These are phyloP conservation scores for Crotophaga sulcirostris DNA, from an alignment of 2,113 vertebrate genomes.

Conservation along the genomic window DNA sequence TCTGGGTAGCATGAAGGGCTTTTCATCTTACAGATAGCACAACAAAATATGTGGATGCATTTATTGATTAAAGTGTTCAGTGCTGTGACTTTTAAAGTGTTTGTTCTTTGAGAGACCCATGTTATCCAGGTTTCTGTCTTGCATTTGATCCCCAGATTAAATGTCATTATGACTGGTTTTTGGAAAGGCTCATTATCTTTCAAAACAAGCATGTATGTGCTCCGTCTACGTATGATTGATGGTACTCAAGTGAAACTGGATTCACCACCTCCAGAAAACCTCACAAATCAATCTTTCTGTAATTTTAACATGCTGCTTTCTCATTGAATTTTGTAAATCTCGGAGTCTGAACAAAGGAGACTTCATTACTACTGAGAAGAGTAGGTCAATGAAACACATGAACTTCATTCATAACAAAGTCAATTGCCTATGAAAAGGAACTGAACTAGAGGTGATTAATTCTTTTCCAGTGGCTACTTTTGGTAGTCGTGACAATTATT, in stretches of 20 bases:
- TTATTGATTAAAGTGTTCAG: background rate
- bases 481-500: background rate
- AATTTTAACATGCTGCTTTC: background rate
- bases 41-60: background rate
- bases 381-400: background rate
- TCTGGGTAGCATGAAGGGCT: background rate
- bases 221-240: background rate
- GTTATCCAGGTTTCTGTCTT: background rate
- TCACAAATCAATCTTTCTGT: constrained; percentile 5
- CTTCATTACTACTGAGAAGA: constrained; percentile 15
- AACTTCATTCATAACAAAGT: constrained; percentile 29
- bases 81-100: background rate
- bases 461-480: background rate
- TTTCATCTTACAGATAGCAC: background rate
- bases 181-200: constrained; percentile 1
- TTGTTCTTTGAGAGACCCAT: background rate
- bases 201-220: background rate
- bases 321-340: background rate
- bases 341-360: background rate
- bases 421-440: constrained; percentile 5
- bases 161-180: background rate
- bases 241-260: background rate
- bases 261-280: constrained; percentile 23
- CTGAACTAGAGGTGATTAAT: background rate
- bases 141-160: background rate